Evolutionary conservation across 2,113 vertebrate genomes (phyloP).

Genomic region (Campylomormyrus tamandua): DNA sequence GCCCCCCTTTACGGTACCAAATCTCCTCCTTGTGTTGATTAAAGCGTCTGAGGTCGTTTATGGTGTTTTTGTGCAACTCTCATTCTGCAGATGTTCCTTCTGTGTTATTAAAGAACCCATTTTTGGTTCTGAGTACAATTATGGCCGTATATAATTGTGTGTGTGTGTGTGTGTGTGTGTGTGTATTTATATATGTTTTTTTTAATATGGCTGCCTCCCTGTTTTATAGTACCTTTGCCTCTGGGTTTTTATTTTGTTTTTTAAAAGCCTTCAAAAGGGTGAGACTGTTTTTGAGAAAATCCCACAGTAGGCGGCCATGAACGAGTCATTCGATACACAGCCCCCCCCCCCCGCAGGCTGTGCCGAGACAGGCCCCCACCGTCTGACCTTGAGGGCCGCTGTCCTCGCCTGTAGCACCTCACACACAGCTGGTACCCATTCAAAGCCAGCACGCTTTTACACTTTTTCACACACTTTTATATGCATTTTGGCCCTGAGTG

Average conservation of each 20-base stretch:
- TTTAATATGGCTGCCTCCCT: not conserved
- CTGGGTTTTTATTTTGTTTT: not conserved
- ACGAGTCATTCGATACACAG: not conserved
- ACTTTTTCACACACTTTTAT: not conserved
- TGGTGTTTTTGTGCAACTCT: not conserved
- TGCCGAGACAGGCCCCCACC: not conserved
- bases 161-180: not conserved
- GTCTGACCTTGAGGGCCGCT: not conserved
- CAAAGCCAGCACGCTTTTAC: not conserved
- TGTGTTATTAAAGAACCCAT: slow-evolving; percentile 22
- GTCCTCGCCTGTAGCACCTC: not conserved
- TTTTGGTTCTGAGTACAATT: slow-evolving; percentile 25
- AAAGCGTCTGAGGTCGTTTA: slow-evolving; percentile 4
- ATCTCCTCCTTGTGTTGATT: slow-evolving; percentile 17
- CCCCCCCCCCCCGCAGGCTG: not conserved
- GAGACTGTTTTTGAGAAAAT: not conserved
- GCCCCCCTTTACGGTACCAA: not conserved
- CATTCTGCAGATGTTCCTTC: not conserved
- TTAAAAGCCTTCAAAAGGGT: not conserved
- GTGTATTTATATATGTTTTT: not conserved
- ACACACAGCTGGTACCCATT: not conserved
- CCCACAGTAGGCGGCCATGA: not conserved
- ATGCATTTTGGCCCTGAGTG: not conserved
- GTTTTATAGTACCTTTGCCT: not conserved
- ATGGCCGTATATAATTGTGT: not conserved